Base-by-base conservation (phyloP, 2,113 vertebrate species). In the Helogale parvula region DNA sequence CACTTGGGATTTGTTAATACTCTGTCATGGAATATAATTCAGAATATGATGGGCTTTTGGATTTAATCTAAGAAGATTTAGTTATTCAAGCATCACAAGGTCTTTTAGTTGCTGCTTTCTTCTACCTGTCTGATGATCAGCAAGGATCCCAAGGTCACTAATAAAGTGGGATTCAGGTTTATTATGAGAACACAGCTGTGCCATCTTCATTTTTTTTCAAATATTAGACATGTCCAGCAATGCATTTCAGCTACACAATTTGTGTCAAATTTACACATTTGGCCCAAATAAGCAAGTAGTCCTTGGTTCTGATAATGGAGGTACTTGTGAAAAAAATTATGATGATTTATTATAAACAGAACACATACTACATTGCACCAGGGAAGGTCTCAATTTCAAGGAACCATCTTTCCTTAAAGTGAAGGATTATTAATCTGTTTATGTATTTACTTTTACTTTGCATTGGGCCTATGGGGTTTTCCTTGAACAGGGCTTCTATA, bases 1-100 rank as follows among this genome's bases (percentile, higher is more conserved):
- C 88, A 88, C 35, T 65, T 89, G 85, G 41, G 50, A 88, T 85
- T 93, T 84, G 38, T 82, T 91, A 91, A 96, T 66, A 82, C 10
- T 91, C 47, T 93, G 41, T 74, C n/a, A 60, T 35, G 21, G 23
- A 35, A 94, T 15, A 92, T 31, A 94, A 95, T 82, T 98, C 33
- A 85, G 71, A 97, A 82, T 90, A 94, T 86, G 52, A 95, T 63
- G 38, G 84, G 13, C 7, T 50, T 84, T 96, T 88, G 71, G 52
- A 63, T 74, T 93, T 93, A 88, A 85, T 92, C 71, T 88, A 96
- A 94, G 33, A 94, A 15, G 76, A 95, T 93, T 97, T 96, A 77
- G n/a, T 95, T 93, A 88, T 66, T 95, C 65, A 97, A 88, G 54
- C 63, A 93, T 72, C 47, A 31, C 72, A n/a, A 89, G 25, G 16